Conservation (phyloP, 2,797 vertebrate genomes). For the Molothrus ater region DNA sequence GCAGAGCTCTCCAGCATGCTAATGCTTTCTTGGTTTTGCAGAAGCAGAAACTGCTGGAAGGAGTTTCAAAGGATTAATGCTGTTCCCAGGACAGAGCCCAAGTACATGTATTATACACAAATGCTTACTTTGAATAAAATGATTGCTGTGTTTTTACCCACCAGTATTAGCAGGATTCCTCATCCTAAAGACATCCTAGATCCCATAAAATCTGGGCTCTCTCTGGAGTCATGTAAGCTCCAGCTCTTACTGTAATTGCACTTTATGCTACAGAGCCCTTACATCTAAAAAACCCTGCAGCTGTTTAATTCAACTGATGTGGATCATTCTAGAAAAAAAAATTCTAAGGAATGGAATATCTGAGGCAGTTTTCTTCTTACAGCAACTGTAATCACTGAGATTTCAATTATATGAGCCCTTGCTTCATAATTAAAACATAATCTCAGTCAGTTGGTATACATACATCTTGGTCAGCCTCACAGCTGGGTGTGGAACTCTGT, state of each 20-base stretch:
- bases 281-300: background rate
- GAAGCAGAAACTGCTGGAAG: background rate
- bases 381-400: background rate
- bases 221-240: background rate
- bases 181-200: background rate
- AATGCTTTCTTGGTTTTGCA: background rate
- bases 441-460: background rate
- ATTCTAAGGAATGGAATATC: background rate
- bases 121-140: background rate
- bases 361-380: background rate
- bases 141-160: background rate
- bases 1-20: background rate
- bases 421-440: background rate
- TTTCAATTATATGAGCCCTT: background rate
- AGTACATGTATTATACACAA: background rate
- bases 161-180: background rate
- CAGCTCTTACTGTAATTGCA: background rate
- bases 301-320: background rate
- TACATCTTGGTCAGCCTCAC: background rate
- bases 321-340: background rate
- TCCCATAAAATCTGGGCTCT: background rate
- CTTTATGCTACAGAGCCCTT: background rate
- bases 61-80: background rate
- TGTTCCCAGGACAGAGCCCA: background rate
- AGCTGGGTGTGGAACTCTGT: background rate